Evolutionary conservation across 2,888 invertebrate species (phyloP).

Genomic region (Ariolimax columbianus): DNA sequence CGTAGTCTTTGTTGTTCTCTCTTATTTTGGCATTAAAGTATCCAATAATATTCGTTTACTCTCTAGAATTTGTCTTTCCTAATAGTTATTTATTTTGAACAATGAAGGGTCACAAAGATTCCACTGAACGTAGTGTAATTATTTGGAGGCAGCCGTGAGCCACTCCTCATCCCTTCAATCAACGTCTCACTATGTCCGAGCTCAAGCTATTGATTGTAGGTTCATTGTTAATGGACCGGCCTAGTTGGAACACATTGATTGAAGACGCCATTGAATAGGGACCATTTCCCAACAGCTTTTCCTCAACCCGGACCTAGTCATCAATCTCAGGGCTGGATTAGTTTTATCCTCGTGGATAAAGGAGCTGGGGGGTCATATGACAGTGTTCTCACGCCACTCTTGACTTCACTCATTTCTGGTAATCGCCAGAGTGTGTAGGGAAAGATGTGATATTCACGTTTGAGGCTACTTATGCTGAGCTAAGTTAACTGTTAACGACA

Average conservation of each 20-base stretch:
- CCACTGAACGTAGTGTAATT: too few species aligned
- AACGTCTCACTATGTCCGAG: neutral
- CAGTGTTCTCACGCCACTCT: neutral
- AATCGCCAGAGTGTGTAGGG: neutral
- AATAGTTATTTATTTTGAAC: too few species aligned
- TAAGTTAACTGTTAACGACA: too few species aligned
- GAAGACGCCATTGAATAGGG: slow-evolving; percentile 2
- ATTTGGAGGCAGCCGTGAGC: too few species aligned
- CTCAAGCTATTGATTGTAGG: neutral
- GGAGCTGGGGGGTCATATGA: neutral
- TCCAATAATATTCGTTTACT: too few species aligned
- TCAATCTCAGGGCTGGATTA: neutral
- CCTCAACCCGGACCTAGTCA: neutral
- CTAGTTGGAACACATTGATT: neutral
- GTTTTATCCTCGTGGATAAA: neutral
- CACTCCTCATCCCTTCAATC: neutral
- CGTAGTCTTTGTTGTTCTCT: too few species aligned
- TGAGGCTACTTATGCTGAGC: too few species aligned
- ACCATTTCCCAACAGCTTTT: slow-evolving; percentile 14
- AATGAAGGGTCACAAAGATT: too few species aligned
- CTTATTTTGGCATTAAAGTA: too few species aligned
- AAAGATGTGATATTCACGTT: too few species aligned
- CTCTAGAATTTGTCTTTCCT: too few species aligned
- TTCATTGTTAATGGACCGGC: neutral
- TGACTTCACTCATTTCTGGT: neutral